These are phyloP conservation scores for Nasonia longicornis DNA, from an alignment of 1,140 invertebrate genomes.

Conservation along the genomic window DNA sequence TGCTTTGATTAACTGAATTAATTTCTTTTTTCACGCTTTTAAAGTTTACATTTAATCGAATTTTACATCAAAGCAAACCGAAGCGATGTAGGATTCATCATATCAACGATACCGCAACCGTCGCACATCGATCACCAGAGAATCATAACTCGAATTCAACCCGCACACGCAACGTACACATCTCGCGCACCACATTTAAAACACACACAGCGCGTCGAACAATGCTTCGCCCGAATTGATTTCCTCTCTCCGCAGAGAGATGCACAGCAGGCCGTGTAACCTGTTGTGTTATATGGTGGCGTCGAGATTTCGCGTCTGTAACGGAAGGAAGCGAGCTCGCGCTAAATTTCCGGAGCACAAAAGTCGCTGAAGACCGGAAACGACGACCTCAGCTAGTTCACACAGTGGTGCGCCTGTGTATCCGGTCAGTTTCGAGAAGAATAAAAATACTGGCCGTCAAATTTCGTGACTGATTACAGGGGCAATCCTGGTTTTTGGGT, in stretches of 20 bases:
- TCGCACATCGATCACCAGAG: too few species aligned
- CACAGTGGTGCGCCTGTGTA: background rate
- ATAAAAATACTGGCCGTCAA: background rate
- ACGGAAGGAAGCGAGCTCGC: slow-evolving; percentile 3
- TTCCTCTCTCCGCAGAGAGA: background rate
- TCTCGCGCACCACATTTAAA: too few species aligned
- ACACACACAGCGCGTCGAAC: background rate
- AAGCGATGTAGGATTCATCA: too few species aligned
- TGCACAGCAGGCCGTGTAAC: background rate
- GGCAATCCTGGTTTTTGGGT: background rate
- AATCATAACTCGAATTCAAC: too few species aligned
- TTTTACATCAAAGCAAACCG: too few species aligned
- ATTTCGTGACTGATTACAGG: background rate
- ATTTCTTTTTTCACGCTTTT: too few species aligned
- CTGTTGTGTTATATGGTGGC: background rate
- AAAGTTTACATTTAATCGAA: too few species aligned
- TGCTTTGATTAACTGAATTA: too few species aligned
- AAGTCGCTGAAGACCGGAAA: slow-evolving; percentile 22
- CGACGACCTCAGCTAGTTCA: background rate
- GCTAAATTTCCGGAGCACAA: slow-evolving; percentile 26
- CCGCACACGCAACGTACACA: too few species aligned
- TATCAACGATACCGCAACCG: too few species aligned
- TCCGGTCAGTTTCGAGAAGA: background rate
- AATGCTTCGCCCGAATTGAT: background rate
- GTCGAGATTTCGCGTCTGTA: background rate